Evolutionary conservation across 2,113 vertebrate species (phyloP).

Genomic region (Ploceus nigricollis): DNA sequence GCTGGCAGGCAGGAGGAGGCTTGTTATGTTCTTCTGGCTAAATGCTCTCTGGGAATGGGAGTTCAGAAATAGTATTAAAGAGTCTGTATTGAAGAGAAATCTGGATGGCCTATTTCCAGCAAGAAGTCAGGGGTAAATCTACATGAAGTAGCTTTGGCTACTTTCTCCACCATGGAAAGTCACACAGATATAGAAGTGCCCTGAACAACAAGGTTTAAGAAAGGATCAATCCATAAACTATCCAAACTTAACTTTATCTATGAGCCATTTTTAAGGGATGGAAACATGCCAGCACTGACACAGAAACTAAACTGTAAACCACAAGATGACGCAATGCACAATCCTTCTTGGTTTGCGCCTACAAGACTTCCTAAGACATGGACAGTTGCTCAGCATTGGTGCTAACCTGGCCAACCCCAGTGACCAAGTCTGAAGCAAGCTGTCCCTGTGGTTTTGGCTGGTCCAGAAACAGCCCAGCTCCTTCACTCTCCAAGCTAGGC

Average conservation of each 20-base stretch:
- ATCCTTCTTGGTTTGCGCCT: neutral
- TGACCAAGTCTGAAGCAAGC: neutral
- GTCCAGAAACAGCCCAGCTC: neutral
- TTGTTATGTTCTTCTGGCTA: neutral
- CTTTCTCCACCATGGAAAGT: neutral
- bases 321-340: accelerated
- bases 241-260: neutral
- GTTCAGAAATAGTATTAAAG: neutral
- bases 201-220: neutral
- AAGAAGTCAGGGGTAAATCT: neutral
- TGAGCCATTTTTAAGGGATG: neutral
- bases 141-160: neutral
- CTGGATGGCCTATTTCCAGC: neutral
- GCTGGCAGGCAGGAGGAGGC: too few species aligned
- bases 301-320: neutral
- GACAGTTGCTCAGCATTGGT: neutral
- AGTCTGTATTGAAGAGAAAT: neutral
- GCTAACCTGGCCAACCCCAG: neutral
- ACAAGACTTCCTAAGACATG: neutral
- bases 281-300: neutral
- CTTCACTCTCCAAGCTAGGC: neutral
- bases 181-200: neutral
- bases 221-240: neutral
- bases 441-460: neutral
- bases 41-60: neutral